These are phyloP conservation scores for Plestiodon gilberti DNA, from an alignment of 2,113 vertebrate genomes.

Conservation along the genomic window DNA sequence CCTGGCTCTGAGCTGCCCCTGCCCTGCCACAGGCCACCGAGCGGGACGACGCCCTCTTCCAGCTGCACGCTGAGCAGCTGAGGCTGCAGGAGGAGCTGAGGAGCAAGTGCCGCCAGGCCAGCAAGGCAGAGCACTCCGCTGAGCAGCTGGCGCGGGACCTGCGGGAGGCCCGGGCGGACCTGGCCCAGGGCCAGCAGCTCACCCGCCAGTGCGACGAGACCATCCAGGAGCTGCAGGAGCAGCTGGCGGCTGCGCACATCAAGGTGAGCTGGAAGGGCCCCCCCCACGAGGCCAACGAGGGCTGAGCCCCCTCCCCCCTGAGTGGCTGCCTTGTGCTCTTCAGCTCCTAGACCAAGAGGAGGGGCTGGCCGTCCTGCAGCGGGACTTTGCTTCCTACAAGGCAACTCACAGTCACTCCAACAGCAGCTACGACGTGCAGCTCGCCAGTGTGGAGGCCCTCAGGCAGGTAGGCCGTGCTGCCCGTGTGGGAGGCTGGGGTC, in stretches of 20 bases:
- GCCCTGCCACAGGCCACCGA: conserved; percentile 39
- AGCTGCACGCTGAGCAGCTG: conserved; percentile 53
- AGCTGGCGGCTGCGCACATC: conserved; percentile 46
- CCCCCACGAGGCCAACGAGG: no score
- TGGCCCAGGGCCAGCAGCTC: conserved; percentile 67
- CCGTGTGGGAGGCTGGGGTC: background rate
- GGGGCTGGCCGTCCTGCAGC: conserved; percentile 64
- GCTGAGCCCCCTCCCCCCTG: background rate
- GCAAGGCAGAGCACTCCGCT: conserved; percentile 62
- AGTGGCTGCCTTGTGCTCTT: background rate
- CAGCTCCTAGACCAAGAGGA: conserved; percentile 73
- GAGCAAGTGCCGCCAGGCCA: conserved; percentile 63
- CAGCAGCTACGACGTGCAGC: conserved; percentile 61
- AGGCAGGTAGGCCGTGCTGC: conserved; percentile 63
- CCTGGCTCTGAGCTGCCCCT: background rate
- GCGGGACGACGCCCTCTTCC: conserved; percentile 46
- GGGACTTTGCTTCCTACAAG: conserved; percentile 76
- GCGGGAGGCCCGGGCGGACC: conserved; percentile 60
- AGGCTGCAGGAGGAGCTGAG: conserved; percentile 60
- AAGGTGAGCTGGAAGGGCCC: conserved; percentile 14
- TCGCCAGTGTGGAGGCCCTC: conserved; percentile 62
- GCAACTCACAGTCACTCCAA: conserved; percentile 70
- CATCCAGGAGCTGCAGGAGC: conserved; percentile 68
- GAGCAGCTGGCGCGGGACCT: conserved; percentile 69
- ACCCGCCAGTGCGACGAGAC: conserved; percentile 70